A percentile compares a stretch with the other conserved stretches of the same genome.
Evolutionary conservation across 2,888 invertebrate species (phyloP).

Genomic region (Antheraea yamamai): DNA sequence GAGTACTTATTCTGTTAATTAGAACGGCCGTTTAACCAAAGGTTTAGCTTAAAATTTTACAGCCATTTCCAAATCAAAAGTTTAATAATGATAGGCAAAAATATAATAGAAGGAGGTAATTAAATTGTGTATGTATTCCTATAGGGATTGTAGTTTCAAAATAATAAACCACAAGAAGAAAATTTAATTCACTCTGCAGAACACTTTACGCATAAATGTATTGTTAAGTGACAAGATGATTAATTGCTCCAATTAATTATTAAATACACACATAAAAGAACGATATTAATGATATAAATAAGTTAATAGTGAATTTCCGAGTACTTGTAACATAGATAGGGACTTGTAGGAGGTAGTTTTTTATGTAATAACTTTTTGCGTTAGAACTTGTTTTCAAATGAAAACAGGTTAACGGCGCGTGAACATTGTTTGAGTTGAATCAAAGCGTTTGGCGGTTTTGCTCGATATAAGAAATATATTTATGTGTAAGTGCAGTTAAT

Average conservation of each 20-base stretch:
- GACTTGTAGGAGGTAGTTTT: background rate
- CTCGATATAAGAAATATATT: background rate
- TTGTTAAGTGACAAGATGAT: constrained; percentile 26
- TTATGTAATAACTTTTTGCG: constrained; percentile 54
- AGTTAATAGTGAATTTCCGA: constrained; percentile 59
- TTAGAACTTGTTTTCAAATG: constrained; percentile 46
- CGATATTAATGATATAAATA: constrained; percentile 55
- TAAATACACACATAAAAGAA: constrained; percentile 27
- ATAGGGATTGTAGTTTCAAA: background rate
- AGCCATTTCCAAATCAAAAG: background rate
- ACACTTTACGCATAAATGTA: constrained; percentile 18
- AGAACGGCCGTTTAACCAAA: background rate
- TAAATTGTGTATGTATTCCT: background rate
- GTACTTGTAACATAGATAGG: constrained; percentile 41
- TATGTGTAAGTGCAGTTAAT: background rate
- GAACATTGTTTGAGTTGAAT: constrained; percentile 50
- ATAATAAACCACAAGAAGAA: background rate
- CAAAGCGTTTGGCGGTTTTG: constrained; percentile 17
- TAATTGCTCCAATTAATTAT: constrained; percentile 21
- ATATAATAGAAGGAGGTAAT: background rate
- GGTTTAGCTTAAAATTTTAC: background rate
- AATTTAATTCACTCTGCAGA: constrained; percentile 3
- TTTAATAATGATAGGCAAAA: background rate
- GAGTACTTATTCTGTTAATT: background rate
- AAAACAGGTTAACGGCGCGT: constrained; percentile 56